Evolutionary conservation across 2,113 vertebrate species (phyloP).

Genomic region (Drymodes brunneopygia): DNA sequence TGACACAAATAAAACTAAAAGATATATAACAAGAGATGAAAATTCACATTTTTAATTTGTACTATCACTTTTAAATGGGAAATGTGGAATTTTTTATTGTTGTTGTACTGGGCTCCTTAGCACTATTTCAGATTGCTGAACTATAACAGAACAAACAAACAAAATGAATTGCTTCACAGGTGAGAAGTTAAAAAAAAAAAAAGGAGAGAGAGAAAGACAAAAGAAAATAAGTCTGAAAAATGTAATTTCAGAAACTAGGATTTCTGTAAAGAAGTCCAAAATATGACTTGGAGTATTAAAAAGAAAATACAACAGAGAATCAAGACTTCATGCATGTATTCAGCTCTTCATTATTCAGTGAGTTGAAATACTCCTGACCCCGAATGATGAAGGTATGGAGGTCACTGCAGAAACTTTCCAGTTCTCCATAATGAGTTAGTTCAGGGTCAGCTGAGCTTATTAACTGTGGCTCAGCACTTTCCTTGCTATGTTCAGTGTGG

Average conservation of each 20-base stretch:
- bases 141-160: not conserved
- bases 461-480: conserved; percentile 5
- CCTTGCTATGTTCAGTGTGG: not conserved
- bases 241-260: not conserved
- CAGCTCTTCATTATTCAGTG: not conserved
- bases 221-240: not conserved
- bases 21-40: not conserved
- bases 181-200: not conserved
- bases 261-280: not conserved
- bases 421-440: conserved; percentile 11
- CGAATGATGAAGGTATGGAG: not conserved
- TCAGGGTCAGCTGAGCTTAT: conserved; percentile 26
- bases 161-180: not conserved
- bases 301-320: not conserved
- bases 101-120: not conserved
- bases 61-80: not conserved
- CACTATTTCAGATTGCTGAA: not conserved
- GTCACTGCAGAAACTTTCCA: not conserved
- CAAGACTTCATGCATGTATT: not conserved
- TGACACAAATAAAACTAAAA: not conserved
- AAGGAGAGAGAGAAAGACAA: fast-evolving
- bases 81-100: not conserved
- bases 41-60: not conserved
- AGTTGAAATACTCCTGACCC: not conserved
- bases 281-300: not conserved